These are phyloP conservation scores for Nomada ferruginata DNA, from an alignment of 2,888 invertebrate species.

Conservation along the genomic window DNA sequence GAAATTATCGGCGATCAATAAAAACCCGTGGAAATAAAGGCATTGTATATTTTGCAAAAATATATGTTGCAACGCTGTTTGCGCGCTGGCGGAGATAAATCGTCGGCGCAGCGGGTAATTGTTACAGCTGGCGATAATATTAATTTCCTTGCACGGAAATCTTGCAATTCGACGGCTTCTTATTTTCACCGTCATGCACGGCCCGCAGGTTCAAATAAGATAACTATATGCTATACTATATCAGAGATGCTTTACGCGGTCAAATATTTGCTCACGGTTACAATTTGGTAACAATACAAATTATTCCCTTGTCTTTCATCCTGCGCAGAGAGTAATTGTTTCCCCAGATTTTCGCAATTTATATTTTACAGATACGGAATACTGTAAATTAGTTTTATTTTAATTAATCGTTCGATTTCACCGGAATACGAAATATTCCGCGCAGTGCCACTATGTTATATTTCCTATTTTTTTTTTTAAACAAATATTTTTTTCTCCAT, in stretches of 20 bases:
- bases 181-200: background rate
- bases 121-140: slow-evolving; percentile 32
- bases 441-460: too few relatives aligned
- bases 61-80: slow-evolving; percentile 40
- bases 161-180: background rate
- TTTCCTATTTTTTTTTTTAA: too few relatives aligned
- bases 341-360: too few relatives aligned
- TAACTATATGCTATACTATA: background rate
- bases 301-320: background rate
- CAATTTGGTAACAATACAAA: background rate
- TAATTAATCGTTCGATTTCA: too few relatives aligned
- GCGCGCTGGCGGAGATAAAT: slow-evolving; percentile 36
- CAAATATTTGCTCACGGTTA: too few relatives aligned
- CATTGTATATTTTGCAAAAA: slow-evolving; percentile 48
- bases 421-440: too few relatives aligned
- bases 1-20: slow-evolving; percentile 56
- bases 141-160: slow-evolving; percentile 11
- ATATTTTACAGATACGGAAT: too few relatives aligned
- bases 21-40: slow-evolving; percentile 46
- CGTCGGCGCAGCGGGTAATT: slow-evolving; percentile 4
- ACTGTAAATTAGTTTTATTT: too few relatives aligned
- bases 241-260: too few relatives aligned
- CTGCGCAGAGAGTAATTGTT: too few relatives aligned
- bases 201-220: background rate
- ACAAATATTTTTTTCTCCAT: too few relatives aligned